phyloP scores from a whole-genome alignment of 2,797 vertebrate genomes.

The Poecile montanus region DNA sequence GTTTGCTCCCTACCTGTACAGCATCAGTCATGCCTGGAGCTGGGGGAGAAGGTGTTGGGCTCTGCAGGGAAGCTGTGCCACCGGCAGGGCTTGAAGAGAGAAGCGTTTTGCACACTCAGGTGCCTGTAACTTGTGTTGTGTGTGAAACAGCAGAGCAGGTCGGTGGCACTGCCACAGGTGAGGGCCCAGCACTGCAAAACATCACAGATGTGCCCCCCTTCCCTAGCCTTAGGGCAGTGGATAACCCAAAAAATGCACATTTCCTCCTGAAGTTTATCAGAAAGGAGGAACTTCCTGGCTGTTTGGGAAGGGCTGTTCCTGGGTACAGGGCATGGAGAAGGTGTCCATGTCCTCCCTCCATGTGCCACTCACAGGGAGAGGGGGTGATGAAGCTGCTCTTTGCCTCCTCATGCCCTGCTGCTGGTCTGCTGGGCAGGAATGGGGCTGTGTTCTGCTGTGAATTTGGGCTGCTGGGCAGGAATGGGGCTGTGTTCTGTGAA shows the following conservation, averaged over 20 bases:
- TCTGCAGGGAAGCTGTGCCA: background rate
- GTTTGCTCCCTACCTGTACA: background rate
- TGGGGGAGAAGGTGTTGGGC: background rate
- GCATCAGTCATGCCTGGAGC: background rate
- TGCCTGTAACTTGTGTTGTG: accelerated
- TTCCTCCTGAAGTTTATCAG: background rate
- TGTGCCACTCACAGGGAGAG: accelerated
- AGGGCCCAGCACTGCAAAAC: background rate
- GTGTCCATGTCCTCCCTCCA: background rate
- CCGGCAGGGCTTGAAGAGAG: background rate
- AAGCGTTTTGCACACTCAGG: background rate
- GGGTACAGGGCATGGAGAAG: background rate
- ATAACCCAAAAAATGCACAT: background rate
- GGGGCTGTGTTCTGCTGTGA: background rate
- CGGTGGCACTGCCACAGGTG: accelerated
- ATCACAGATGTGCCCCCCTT: accelerated
- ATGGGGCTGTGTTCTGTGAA: background rate
- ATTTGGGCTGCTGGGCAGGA: background rate
- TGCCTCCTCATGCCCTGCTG: background rate
- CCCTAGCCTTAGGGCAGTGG: background rate
- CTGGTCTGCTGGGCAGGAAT: background rate
- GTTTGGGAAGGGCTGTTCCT: background rate
- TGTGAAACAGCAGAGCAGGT: background rate
- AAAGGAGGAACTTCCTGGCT: background rate
- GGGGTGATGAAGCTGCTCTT: background rate